A percentile compares a stretch with the other conserved stretches of the same genome.
These are phyloP conservation scores for Schizotus pectinicornis DNA, from an alignment of 2,888 invertebrate genomes.

Conservation along the genomic window DNA sequence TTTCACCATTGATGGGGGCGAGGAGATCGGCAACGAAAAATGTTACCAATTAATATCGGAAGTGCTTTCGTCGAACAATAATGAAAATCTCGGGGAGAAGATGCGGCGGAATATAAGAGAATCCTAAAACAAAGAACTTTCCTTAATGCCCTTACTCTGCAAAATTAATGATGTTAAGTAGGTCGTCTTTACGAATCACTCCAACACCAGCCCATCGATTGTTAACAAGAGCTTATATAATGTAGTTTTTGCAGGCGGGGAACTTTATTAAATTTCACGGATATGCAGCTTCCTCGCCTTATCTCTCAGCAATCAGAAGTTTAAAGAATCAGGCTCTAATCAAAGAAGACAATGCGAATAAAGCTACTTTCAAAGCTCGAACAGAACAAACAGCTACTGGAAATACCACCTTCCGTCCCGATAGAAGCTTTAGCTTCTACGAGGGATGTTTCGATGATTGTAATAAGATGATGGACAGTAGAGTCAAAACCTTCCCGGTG, in stretches of 20 bases:
- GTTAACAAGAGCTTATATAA: not conserved
- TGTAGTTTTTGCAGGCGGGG: not conserved
- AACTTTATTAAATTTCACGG: conserved; percentile 1
- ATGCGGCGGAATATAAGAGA: conserved; percentile 9
- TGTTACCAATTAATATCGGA: conserved; percentile 26
- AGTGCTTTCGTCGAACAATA: conserved; percentile 22
- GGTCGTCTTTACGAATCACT: conserved; percentile 17
- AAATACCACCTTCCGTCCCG: no score
- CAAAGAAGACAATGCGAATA: no score
- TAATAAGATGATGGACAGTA: no score
- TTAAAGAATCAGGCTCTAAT: no score
- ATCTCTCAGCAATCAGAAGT: no score
- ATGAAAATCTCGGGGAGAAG: conserved; percentile 8
- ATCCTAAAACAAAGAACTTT: conserved; percentile 34
- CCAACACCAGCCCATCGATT: conserved; percentile 16
- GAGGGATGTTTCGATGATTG: no score
- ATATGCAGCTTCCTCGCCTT: not conserved
- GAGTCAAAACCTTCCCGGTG: no score
- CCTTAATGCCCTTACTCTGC: conserved; percentile 36
- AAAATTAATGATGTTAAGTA: conserved; percentile 46
- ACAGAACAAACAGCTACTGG: no score
- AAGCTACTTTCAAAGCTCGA: no score
- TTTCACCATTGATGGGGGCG: conserved; percentile 10
- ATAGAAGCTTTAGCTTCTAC: no score
- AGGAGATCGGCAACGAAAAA: conserved; percentile 13